Evolutionary conservation across 1,140 invertebrate species (phyloP), one percentile per base, ranked within the genome.

Genomic region (Polyergus mexicanus): DNA sequence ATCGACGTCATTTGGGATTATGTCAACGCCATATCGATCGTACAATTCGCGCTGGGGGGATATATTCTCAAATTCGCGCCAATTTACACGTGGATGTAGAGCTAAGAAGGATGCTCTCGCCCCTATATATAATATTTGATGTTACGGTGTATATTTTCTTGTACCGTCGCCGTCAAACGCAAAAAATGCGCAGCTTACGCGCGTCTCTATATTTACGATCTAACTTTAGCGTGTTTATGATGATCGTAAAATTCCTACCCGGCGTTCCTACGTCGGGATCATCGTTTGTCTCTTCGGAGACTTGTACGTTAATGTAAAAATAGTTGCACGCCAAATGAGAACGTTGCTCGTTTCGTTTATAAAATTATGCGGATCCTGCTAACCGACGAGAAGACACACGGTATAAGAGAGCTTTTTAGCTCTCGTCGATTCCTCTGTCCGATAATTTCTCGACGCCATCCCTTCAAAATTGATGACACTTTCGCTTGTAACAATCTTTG

Each of bases 271-370:
- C 25, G 19, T 19, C 76, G 22, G 25, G 41, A 44, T 13, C 60
- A 19, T 41, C 77, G 47, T 69, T 69, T 69, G 77, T 80, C 69
- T 69, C 68, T 28, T 16, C 38, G 3, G 63, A 22, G 77, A 65
- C 63, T 80, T 72, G 54, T 35, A 83, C 68, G 68, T 72, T 83
- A 83, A 83, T 74, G 78, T 74, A 83, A 83, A 83, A 83, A 62
- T 83, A 62, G 78, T 60, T 60, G 78, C 68, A 8, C 78, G 25
- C 54, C 7, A 60, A 54, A 81, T 38, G 66, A 81, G 38, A 54
- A 16, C 77, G 78, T 25, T 72, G 51, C 65, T 71, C 58, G 78
- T 58, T 56, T 71, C 54, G 54, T 47, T n/a, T n/a, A 54, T 68
- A 74, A 83, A 83, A 83, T 83, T 72, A 83, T 74, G 54, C 78